Evolutionary conservation across 2,888 invertebrate genomes (phyloP), one percentile per base, ranked within the genome.

Genomic region (Acrobasis consociella): DNA sequence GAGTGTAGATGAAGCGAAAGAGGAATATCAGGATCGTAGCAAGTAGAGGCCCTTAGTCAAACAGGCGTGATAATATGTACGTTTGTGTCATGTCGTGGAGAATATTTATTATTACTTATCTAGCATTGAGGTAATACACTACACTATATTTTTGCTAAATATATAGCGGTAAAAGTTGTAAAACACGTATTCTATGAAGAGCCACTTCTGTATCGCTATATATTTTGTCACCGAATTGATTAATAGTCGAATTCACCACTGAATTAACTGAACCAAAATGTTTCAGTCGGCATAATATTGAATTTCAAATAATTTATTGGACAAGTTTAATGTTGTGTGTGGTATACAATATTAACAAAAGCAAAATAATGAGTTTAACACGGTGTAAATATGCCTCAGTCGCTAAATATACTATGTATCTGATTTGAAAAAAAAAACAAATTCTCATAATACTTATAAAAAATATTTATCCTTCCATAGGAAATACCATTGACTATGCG

Each of bases 221-320:
- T 46, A 46, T 13, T 46, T 46, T 46, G 46, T 13, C 5, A 13
- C 13, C 31, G 51, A 51, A 51, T 51, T 51, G 51, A 51, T 51
- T 17, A 17, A 51, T 51, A 11, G 51, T 13, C 51, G 22, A 11
- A 22, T 51, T 10, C 17, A 51, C 17, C 22, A 51, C 16, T 11
- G 51, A 51, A 17, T 51, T 51, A 11, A 51, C 51, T 22, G 22
- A 51, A 16, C 51, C 51, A 13, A 22, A 51, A 17, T 51, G 10
- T 51, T 51, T 17, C 51, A 51, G 51, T 10, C 22, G 5, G 51
- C 11, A 51, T 17, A 16, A 51, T 51, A 51, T 51, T 51, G 51
- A 13, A 53, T 37, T 53, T 37, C 38, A 38, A 9, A 53, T 53
- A 37, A 53, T 53, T 53, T 53, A 53, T 53, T 38, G 53, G 38